Base-by-base conservation (phyloP, 35 echinoderm and acorn worm species). In the Eucidaris tribuloides region DNA sequence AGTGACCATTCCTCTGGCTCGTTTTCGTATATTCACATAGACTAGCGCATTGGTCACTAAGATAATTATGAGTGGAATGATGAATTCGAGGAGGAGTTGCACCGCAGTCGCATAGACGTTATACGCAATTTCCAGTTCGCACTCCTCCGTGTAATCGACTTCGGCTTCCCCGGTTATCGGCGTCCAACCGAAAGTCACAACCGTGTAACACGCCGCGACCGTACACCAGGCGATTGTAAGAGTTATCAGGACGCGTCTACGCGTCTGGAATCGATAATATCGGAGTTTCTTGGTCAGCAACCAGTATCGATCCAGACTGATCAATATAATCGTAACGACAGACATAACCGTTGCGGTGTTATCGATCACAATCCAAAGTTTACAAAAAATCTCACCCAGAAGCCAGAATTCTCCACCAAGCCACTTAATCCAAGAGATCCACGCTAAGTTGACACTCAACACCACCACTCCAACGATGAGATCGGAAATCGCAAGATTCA, bases 221-320 rank as follows among this genome's bases (percentile, higher is more conserved):
- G 43, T 36, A 45, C 46, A 1, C 84, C 62, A 87, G 0, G 45
- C 35, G 1, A 50, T 4, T 1, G 81, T 24, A 1, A 81, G 31
- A 34, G 80, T 79, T 17, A 62, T 0, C 36, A 55, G 52, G 18
- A 81, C 90, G 17, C 60, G 77, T 33, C 65, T 87, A 23, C 71
- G 84, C 4, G 84, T 87, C 57, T 87, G 90, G 40, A 87, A 92
- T 2, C 30, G 72, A 30, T 71, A 37, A 28, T 92, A 92, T 1
- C 58, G 45, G 13, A 93, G 35, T 43, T 82, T 82, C 52, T 93
- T 93, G 31, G 91, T 93, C 14, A 93, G 81, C 22, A 93, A 71
- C 91, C 91, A 93, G 56, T 93, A 89, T 7, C 91, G 80, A 80
- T 93, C 91, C 4, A 93, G 63, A 35, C 91, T 93, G 54, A 93